Base-by-base conservation (phyloP, 2,797 vertebrate species). In the Dromococcyx pavoninus region DNA sequence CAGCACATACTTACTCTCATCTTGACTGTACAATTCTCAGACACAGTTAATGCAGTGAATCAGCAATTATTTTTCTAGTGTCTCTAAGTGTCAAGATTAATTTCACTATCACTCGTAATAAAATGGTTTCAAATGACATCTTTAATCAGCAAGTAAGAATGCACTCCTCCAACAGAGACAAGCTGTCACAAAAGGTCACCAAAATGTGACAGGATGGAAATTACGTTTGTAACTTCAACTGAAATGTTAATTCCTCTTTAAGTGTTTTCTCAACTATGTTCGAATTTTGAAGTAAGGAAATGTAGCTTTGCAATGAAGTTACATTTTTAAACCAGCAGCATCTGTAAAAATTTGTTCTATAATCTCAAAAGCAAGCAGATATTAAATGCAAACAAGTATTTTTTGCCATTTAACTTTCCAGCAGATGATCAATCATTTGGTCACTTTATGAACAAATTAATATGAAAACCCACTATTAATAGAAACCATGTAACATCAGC, bases 111-210 rank as follows among this genome's bases (percentile, higher is more conserved):
- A 79, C 94, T 95, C 88, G 96, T 98, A 98, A 99, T 98, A 98
- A 98, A 98, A 98, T 98, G 98, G 98, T 99, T 99, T 98, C 98
- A 98, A 98, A 98, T 98, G 99, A 99, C 99, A 99, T 97, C 98
- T 98, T 98, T 98, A 98, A 99, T 99, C 98, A 98, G 98, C 96
- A 97, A 98, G 97, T 97, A 98, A 98, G 98, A 98, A 98, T 95
- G 96, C 98, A 97, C 96, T 98, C 98, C 96, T 97, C 97, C 98
- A 97, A 98, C 98, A 98, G 97, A 98, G 98, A 98, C 98, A 98
- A 98, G 97, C 98, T 98, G 98, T 99, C 98, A 98, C 97, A 97
- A 97, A 98, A 98, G 98, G 98, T 99, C 98, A 98, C 98, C 97
- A 98, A 98, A 98, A 98, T 98, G 97, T 98, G 98, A 98, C 98